These are phyloP conservation scores for Falco novaeseelandiae DNA, from an alignment of 2,797 vertebrate species.

Conservation along the genomic window DNA sequence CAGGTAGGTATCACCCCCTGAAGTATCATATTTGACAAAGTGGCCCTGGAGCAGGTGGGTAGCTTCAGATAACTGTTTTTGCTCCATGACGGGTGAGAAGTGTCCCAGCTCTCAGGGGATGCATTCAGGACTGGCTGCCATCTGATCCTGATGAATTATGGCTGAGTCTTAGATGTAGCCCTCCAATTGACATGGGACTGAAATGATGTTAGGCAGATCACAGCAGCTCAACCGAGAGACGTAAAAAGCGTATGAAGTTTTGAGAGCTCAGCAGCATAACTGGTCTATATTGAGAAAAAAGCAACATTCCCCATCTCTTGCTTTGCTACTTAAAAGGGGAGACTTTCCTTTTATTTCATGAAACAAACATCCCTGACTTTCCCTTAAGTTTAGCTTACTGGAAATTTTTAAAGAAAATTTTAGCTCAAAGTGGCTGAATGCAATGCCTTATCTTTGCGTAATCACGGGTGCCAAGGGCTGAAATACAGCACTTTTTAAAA, in stretches of 20 bases:
- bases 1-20: neutral
- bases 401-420: neutral
- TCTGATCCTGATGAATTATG: conserved; percentile 44
- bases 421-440: neutral
- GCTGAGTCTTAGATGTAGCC: neutral
- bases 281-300: neutral
- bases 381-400: neutral
- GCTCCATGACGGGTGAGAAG: neutral
- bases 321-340: neutral
- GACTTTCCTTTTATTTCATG: neutral
- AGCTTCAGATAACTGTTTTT: neutral
- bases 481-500: neutral
- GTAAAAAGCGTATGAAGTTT: neutral
- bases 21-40: neutral
- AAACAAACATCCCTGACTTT: neutral
- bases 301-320: neutral
- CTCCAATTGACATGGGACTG: neutral
- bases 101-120: neutral
- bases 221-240: neutral
- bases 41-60: conserved; percentile 49
- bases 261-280: neutral
- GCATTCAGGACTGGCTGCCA: neutral
- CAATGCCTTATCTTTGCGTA: neutral
- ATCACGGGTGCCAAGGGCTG: neutral
- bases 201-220: neutral